phyloP scores from a whole-genome alignment of 23 tunicate species.

The Pegea sp. region DNA sequence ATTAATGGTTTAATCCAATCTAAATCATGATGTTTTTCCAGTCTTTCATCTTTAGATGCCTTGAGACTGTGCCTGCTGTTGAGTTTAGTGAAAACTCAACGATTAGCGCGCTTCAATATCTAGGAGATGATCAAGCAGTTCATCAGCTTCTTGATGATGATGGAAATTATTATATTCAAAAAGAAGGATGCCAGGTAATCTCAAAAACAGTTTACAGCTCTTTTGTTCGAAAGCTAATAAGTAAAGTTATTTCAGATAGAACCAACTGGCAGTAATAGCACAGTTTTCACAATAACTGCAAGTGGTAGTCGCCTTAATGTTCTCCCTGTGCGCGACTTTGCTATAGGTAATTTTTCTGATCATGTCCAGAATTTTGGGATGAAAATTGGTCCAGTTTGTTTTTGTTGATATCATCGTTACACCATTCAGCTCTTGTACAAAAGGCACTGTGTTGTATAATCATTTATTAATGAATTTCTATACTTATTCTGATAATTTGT shows the following conservation, averaged over 20 bases:
- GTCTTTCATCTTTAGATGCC: slow-evolving; percentile 11
- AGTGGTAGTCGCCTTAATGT: not conserved
- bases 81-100: not conserved
- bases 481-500: too few species aligned
- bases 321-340: slow-evolving; percentile 20
- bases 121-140: slow-evolving; percentile 9
- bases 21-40: not conserved
- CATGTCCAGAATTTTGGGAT: slow-evolving; percentile 11
- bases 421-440: too few species aligned
- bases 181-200: slow-evolving; percentile 20
- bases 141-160: slow-evolving; percentile 16
- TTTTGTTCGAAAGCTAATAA: not conserved
- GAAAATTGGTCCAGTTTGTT: slow-evolving; percentile 13
- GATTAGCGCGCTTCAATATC: slow-evolving; percentile 9
- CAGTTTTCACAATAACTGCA: slow-evolving; percentile 7
- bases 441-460: too few species aligned
- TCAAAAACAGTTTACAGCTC: not conserved
- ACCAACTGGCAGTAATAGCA: too few species aligned
- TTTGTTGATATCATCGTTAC: slow-evolving; percentile 6
- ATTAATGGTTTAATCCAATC: too few species aligned
- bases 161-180: slow-evolving; percentile 6
- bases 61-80: slow-evolving; percentile 8
- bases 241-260: not conserved
- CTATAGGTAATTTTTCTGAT: slow-evolving; percentile 4
- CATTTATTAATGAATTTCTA: too few species aligned